Conservation (phyloP, 2,113 vertebrate species). For the Bungarus multicinctus region DNA sequence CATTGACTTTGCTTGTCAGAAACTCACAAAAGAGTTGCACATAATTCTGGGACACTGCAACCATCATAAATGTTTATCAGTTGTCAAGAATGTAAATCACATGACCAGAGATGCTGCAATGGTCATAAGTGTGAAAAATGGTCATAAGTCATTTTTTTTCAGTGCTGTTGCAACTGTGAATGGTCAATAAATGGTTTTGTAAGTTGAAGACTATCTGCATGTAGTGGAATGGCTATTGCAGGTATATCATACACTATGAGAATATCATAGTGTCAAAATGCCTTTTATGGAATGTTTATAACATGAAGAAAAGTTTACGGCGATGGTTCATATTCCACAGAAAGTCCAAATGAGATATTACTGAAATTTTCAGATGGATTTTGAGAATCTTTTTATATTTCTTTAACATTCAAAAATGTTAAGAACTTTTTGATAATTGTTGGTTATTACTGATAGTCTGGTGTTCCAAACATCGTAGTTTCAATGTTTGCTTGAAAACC, state of each 20-base stretch:
- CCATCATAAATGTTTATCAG: no score
- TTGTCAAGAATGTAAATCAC: no score
- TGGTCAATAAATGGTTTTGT: no score
- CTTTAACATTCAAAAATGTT: neutral
- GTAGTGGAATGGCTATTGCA: no score
- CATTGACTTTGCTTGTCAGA: no score
- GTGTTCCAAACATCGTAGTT: neutral
- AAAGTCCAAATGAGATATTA: neutral
- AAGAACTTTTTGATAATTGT: neutral
- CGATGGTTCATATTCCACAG: neutral
- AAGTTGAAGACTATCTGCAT: no score
- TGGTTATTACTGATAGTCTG: neutral
- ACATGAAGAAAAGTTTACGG: neutral
- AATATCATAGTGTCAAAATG: neutral
- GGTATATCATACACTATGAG: neutral
- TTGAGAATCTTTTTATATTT: neutral
- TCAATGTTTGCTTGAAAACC: neutral
- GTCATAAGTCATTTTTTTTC: no score
- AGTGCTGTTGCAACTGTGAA: no score
- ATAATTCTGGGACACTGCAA: no score
- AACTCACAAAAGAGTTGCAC: no score
- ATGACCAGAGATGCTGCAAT: no score
- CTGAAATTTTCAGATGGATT: neutral
- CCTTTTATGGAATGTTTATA: neutral
- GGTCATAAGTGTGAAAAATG: no score